Base-by-base conservation (phyloP, 37 sponge, comb jelly and placozoan genomes). In the Eunapius fragilis region DNA sequence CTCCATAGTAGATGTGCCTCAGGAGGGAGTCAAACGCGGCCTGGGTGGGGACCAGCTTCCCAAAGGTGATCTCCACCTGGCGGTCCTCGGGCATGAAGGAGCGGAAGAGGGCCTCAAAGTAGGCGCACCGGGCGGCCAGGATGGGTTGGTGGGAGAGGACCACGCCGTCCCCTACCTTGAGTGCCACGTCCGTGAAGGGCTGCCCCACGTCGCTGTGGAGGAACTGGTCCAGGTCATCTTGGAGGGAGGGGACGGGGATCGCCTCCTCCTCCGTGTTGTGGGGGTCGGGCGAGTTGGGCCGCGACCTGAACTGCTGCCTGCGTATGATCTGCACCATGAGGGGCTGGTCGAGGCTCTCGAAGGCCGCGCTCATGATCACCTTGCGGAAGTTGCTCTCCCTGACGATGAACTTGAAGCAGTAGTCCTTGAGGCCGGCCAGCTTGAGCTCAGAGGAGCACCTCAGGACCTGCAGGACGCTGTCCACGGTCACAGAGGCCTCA, bases 251-350 rank as follows among this genome's bases (percentile, higher is more conserved):
- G 34, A 73, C 28, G 2, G 25, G 9, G 47, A 45, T 9, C 28
- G 81, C 77, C 17, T 88, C 86, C 22, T 33, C 72, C 13, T 68
- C 79, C 3, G 90, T n/a, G n/a, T n/a, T 6, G 33, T 69, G 83
- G 36, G 78, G 81, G 26, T 89, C 90, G 17, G 89, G 95, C 25
- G 92, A 92, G 67, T 90, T 89, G 36, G 90, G 95, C 22, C 95
- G 87, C 9, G 95, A 95, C 0, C 85, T 87, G 35, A 70, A 88
- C 92, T 91, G 89, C 79, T 94, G 93, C 48, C 94, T 75, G 30
- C 97, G 90, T 28, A 96, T 86, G 11, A 96, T 87, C 82, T 94
- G 92, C 26, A 96, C 94, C 92, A 96, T 93, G n/a, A 96, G 86
- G 49, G 76, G 23, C 28, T 68, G 83, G 33, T 89, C 94, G 30